phyloP scores from a whole-genome alignment of 64 coral and sea anemone genomes.

The Astreopora myriophthalma region DNA sequence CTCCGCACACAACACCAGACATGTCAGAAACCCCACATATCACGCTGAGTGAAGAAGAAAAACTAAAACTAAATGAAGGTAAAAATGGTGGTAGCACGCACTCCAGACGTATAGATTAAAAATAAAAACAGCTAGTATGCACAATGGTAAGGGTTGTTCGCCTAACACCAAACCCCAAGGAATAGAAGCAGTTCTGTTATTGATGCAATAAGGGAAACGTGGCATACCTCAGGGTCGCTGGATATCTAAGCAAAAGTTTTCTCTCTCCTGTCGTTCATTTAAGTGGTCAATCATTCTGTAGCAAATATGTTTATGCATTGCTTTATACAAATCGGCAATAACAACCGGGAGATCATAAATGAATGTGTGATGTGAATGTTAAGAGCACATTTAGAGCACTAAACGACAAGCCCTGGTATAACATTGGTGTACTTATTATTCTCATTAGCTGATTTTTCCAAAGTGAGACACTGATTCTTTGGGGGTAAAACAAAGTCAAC shows the following conservation, averaged over 20 bases:
- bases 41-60: conserved; percentile 54
- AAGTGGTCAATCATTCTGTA: conserved; percentile 9
- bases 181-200: conserved; percentile 33
- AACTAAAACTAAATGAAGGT: conserved; percentile 55
- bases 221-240: conserved; percentile 38
- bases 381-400: conserved; percentile 30
- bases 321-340: conserved; percentile 5
- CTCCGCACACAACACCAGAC: conserved; percentile 51
- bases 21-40: conserved; percentile 43
- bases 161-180: conserved; percentile 51
- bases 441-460: conserved; percentile 26
- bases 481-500: not conserved
- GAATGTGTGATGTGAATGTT: conserved; percentile 31
- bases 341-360: conserved; percentile 11
- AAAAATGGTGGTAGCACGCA: conserved; percentile 22
- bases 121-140: conserved; percentile 14
- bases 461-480: conserved; percentile 9
- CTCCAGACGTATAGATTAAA: conserved; percentile 45
- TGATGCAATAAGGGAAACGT: conserved; percentile 13
- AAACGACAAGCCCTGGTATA: conserved; percentile 39
- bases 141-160: conserved; percentile 51
- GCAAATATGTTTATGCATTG: conserved; percentile 27
- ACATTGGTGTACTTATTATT: conserved; percentile 19
- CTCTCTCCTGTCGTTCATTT: conserved; percentile 43
- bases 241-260: conserved; percentile 41